Base-by-base conservation (phyloP, 2,797 vertebrate genomes). In the Enteromius viviparus region DNA sequence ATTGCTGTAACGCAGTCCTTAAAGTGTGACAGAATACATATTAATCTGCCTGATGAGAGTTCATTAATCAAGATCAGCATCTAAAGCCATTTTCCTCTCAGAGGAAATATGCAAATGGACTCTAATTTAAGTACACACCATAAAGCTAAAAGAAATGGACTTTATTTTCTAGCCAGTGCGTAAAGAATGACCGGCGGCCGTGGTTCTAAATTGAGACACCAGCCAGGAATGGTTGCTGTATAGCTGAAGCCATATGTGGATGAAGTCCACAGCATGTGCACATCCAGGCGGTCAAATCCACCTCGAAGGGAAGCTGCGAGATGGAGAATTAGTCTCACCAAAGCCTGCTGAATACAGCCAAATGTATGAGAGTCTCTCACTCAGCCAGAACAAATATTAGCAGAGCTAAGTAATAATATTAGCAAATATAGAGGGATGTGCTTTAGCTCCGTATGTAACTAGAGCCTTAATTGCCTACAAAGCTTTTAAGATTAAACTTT, bases 371-470 rank as follows among this genome's bases (percentile, higher is more conserved):
- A 29, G 66, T 58, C 40, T 82, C 55, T 47, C 37, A 26, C 66
- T 81, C 53, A 85, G 82, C 65, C 83, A 76, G 76, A 87, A 82
- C 88, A 91, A 91, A 92, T 91, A 86, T 90, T 88, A 89, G 84
- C 78, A 84, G 55, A 78, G 47, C 58, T 75, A 55, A 87, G 75
- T 78, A 84, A 88, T 87, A 86, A 86, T 87, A 86, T 83, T 70
- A 83, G 79, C 84, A 88, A 87, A 90, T 88, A 87, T 77, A 69
- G 77, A 62, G 6, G 65, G 64, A 85, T 81, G 82, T 75, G 70
- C 77, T 72, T 80, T 84, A 71, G 70, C 88, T 85, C 78, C 62
- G 68, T 82, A 42, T 71, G 83, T 82, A 74, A 81, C 82, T 83
- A 86, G 3, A 85, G 79, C 72, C 86, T 37, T 85, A 87, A 80